These are phyloP conservation scores for Callipepla squamata DNA, from an alignment of 2,113 vertebrate genomes.

Conservation along the genomic window DNA sequence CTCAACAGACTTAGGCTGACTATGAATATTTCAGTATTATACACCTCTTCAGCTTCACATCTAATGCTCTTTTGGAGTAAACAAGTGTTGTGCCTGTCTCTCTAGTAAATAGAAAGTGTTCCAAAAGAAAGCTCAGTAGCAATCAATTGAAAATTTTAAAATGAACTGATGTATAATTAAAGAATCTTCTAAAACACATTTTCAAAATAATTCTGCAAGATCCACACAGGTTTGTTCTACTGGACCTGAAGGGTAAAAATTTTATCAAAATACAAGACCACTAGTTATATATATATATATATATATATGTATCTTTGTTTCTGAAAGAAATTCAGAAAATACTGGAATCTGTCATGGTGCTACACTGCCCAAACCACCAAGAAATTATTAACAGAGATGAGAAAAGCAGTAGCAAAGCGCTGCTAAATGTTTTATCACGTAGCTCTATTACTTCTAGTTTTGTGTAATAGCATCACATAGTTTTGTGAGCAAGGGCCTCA, in stretches of 20 bases:
- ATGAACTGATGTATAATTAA: background rate
- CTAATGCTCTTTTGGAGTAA: conserved; percentile 55
- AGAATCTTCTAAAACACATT: background rate
- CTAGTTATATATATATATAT: background rate
- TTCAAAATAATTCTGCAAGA: background rate
- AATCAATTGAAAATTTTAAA: background rate
- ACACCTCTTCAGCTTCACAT: conserved; percentile 8
- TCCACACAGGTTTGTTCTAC: background rate
- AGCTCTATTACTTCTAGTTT: background rate
- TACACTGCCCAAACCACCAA: background rate
- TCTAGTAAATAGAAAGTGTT: background rate
- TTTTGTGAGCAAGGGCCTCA: background rate
- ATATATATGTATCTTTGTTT: too few species aligned
- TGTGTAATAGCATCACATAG: background rate
- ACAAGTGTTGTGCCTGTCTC: conserved; percentile 11
- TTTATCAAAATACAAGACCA: background rate
- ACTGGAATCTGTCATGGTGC: background rate
- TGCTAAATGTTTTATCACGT: background rate
- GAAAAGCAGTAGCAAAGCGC: background rate
- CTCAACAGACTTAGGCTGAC: conserved; percentile 29
- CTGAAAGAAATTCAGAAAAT: background rate
- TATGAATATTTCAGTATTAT: conserved; percentile 58
- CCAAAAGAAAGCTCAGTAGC: background rate
- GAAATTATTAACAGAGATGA: background rate
- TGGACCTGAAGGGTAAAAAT: background rate